Conservation (phyloP, 1,140 invertebrate genomes). For the Neodiprion fabricii region DNA sequence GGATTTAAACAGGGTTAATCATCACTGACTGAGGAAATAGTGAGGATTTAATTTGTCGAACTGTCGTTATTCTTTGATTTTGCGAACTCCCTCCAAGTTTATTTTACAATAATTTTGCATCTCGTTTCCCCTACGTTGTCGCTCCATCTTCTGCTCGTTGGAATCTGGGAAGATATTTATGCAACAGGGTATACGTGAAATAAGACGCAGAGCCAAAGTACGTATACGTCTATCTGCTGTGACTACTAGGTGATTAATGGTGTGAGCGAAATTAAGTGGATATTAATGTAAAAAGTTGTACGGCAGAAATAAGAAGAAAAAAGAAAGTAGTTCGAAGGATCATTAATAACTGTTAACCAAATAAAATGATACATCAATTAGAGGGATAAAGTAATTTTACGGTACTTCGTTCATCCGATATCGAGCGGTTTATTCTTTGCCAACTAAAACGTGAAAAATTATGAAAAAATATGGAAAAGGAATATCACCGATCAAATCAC, state of each 20-base stretch:
- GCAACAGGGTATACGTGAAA: too few species aligned
- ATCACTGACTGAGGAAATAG: too few species aligned
- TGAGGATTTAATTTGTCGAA: too few species aligned
- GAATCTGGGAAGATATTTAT: too few species aligned
- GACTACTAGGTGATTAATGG: not conserved
- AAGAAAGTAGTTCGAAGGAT: not conserved
- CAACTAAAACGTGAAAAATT: not conserved
- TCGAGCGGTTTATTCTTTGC: not conserved
- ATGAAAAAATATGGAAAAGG: not conserved
- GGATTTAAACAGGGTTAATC: too few species aligned
- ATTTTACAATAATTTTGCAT: too few species aligned
- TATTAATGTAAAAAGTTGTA: conserved; percentile 14
- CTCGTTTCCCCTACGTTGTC: too few species aligned
- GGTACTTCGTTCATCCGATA: not conserved
- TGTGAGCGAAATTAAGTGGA: conserved; percentile 7
- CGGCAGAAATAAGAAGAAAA: not conserved
- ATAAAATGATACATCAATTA: not conserved
- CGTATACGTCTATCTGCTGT: too few species aligned
- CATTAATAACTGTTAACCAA: conserved; percentile 2
- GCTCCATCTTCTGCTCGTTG: too few species aligned
- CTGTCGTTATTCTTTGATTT: too few species aligned
- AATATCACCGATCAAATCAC: not conserved
- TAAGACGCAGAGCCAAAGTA: too few species aligned
- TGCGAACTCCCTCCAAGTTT: too few species aligned
- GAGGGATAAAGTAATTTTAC: not conserved